Conservation (phyloP, 1,140 invertebrate species). For the Metopolophium dirhodum region DNA sequence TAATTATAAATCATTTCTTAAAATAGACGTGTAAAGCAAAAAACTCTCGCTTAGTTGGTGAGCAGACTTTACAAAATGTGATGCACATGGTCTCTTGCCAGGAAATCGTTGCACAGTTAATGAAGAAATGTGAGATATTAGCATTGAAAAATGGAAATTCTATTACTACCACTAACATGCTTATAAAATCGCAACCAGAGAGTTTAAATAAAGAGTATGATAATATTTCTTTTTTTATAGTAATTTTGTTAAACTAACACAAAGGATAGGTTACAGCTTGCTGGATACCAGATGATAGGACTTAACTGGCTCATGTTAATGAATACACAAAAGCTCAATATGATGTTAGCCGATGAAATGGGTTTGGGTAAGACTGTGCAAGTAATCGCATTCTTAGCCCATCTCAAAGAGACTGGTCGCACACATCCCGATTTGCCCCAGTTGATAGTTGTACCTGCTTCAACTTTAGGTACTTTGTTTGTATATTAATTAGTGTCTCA, state of each 20-base stretch:
- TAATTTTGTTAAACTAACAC: conserved; percentile 60
- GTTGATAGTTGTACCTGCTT: conserved; percentile 90
- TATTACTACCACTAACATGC: conserved; percentile 71
- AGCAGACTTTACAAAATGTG: conserved; percentile 75
- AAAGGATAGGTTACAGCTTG: conserved; percentile 71
- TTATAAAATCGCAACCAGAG: conserved; percentile 73
- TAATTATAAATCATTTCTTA: neutral
- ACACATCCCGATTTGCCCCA: conserved; percentile 72
- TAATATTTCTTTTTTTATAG: neutral
- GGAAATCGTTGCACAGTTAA: conserved; percentile 73
- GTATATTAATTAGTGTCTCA: neutral
- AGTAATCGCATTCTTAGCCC: conserved; percentile 86
- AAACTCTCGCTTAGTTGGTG: conserved; percentile 71
- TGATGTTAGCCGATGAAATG: conserved; percentile 93
- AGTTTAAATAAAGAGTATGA: conserved; percentile 67
- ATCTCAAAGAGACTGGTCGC: conserved; percentile 75
- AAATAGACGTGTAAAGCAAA: conserved; percentile 73
- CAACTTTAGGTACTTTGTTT: conserved; percentile 75
- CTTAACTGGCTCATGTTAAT: conserved; percentile 93
- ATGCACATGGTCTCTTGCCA: conserved; percentile 74
- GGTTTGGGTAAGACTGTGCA: conserved; percentile 92
- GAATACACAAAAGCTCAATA: conserved; percentile 87
- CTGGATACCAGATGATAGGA: conserved; percentile 91
- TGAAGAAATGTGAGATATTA: conserved; percentile 78
- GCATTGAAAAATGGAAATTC: conserved; percentile 75